Conservation (phyloP, 2,797 vertebrate genomes). For the Microctenopoma lineatum region DNA sequence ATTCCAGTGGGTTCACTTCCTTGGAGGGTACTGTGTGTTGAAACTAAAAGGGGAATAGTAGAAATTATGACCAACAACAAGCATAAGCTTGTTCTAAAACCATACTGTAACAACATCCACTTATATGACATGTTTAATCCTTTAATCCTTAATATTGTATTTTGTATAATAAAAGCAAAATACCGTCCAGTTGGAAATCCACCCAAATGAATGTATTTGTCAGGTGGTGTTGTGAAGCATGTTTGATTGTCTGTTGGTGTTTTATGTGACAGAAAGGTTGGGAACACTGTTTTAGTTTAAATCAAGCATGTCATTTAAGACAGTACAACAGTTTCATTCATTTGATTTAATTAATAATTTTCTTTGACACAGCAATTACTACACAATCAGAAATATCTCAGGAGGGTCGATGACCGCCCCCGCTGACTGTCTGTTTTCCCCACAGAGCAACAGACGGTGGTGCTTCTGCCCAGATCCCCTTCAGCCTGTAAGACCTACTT, state of each 20-base stretch:
- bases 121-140: neutral
- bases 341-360: conserved; percentile 6
- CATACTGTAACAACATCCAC: neutral
- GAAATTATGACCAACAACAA: neutral
- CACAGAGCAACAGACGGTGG: conserved; percentile 96
- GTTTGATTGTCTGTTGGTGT: neutral
- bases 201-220: neutral
- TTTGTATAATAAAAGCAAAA: neutral
- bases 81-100: neutral
- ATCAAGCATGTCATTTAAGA: conserved; percentile 29
- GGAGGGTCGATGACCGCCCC: neutral
- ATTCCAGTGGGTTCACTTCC: neutral
- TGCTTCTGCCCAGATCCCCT: conserved; percentile 91
- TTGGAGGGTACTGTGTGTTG: neutral
- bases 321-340: neutral
- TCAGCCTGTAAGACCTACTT: conserved; percentile 91
- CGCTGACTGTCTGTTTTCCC: conserved; percentile 2
- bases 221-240: neutral
- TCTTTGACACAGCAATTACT: neutral
- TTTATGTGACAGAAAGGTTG: conserved; percentile 15
- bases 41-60: neutral
- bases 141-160: no score
- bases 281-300: conserved; percentile 38
- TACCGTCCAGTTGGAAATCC: neutral
- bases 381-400: neutral